phyloP scores from a whole-genome alignment of 2,888 invertebrate genomes.

The Macrosoma leucophasiata region DNA sequence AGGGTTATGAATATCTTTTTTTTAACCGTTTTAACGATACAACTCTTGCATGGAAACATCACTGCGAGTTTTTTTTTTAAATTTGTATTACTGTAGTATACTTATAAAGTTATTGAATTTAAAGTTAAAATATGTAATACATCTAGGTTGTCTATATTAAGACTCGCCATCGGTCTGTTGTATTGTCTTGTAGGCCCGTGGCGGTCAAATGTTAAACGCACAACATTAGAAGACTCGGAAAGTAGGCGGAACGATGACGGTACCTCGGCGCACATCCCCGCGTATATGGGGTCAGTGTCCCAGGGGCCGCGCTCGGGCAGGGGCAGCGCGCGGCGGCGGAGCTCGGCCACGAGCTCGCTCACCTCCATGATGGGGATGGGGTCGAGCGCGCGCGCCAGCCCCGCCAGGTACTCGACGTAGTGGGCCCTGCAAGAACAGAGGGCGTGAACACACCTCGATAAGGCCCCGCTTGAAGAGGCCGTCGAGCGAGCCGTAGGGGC shows the following conservation, averaged over 20 bases:
- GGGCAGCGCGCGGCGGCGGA: conserved; percentile 88
- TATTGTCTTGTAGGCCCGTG: no score
- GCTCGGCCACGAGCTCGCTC: conserved; percentile 90
- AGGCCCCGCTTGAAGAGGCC: conserved; percentile 79
- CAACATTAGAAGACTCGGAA: no score
- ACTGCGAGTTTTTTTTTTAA: no score
- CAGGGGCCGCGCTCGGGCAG: conserved; percentile 88
- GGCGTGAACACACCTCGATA: conserved; percentile 74
- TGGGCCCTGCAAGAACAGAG: conserved; percentile 82
- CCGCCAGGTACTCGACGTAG: conserved; percentile 97
- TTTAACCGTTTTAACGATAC: no score
- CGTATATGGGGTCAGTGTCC: conserved; percentile 90
- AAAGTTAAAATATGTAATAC: no score
- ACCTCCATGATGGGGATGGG: conserved; percentile 92
- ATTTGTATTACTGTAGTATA: no score
- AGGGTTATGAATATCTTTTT: no score
- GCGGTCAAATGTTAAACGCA: no score
- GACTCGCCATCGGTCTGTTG: no score
- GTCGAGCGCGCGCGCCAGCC: conserved; percentile 90
- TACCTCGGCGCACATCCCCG: conserved; percentile 91
- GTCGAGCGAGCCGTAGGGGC: conserved; percentile 83
- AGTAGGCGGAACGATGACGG: conserved; percentile 28
- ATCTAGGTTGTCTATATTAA: no score
- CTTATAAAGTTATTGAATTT: no score
- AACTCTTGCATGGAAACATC: no score